Base-by-base conservation (phyloP, 2,113 vertebrate genomes). In the Nothoprocta pentlandii region DNA sequence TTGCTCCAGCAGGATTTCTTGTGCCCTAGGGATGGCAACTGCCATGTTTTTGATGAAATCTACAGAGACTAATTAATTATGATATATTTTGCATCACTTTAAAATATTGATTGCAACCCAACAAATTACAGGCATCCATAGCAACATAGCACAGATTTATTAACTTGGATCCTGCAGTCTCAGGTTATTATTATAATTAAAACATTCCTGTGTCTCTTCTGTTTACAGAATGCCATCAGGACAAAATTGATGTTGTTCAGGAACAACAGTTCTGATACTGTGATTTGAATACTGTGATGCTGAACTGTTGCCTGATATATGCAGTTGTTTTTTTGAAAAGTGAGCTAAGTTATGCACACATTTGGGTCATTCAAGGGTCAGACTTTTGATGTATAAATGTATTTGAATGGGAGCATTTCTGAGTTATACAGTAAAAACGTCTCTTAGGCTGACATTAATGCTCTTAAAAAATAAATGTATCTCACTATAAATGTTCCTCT, bases 131-230 rank as follows among this genome's bases (percentile, higher is more conserved):
- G 53, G 21, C 69, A 66, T 58, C 39, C 80, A 32, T 74, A 87
- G 76, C 20, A 69, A 68, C 39, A 91, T 0, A 91, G 73, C 70
- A 81, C 5, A 84, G 78, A 88, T 76, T 84, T 86, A 78, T 95
- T 87, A 94, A 42, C 53, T 80, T 75, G 53, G n/a, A 76, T 84
- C 56, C 32, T 46, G 17, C 44, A 59, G 51, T 44, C 0, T 9
- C 56, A 69, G 86, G 51, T 87, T 88, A 91, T 81, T 88, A 62
- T 80, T 78, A 5, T 64, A 94, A 94, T 93, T 88, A 90, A 93
- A 85, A 67, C 1, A 8, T 68, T 83, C 51, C 64, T 41, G 46
- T 42, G 32, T 26, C 10, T 70, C 42, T 58, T 87, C 49, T 77
- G 70, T 63, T 69, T 70, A 77, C 28, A 91, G 17, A 41, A 32